Conservation (phyloP, 2,888 invertebrate genomes). For the Dryomyza anilis region DNA sequence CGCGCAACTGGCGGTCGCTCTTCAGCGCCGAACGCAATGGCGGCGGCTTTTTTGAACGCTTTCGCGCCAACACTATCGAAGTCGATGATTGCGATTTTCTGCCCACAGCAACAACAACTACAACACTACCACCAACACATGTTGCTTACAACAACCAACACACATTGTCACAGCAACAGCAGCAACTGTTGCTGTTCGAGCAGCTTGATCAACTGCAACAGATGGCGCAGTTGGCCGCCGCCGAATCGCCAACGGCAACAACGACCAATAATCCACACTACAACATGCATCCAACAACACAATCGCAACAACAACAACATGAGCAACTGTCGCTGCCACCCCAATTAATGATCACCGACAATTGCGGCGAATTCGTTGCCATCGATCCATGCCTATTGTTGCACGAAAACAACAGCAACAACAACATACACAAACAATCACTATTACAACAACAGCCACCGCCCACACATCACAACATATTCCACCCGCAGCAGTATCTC, state of each 20-base stretch:
- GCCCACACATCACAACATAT: conserved; percentile 28
- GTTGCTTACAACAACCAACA: conserved; percentile 33
- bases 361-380: conserved; percentile 31
- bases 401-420: conserved; percentile 33
- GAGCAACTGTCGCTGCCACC: conserved; percentile 43
- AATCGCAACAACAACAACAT: conserved; percentile 27
- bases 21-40: conserved; percentile 46
- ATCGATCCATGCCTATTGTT: conserved; percentile 36
- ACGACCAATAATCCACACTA: conserved; percentile 1
- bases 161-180: conserved; percentile 40
- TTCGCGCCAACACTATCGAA: conserved; percentile 59
- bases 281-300: conserved; percentile 21
- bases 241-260: conserved; percentile 52
- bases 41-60: conserved; percentile 48
- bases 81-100: conserved; percentile 58
- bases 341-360: conserved; percentile 53
- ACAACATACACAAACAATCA: conserved; percentile 25
- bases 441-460: conserved; percentile 31
- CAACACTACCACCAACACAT: conserved; percentile 28
- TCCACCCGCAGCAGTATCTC: conserved; percentile 23
- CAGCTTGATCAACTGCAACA: conserved; percentile 56
- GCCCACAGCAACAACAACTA: conserved; percentile 34
- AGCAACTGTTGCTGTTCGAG: conserved; percentile 51
- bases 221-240: conserved; percentile 53
- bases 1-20: conserved; percentile 58